These are phyloP conservation scores for Maniola hyperantus DNA, from an alignment of 2,888 invertebrate genomes.

Conservation along the genomic window DNA sequence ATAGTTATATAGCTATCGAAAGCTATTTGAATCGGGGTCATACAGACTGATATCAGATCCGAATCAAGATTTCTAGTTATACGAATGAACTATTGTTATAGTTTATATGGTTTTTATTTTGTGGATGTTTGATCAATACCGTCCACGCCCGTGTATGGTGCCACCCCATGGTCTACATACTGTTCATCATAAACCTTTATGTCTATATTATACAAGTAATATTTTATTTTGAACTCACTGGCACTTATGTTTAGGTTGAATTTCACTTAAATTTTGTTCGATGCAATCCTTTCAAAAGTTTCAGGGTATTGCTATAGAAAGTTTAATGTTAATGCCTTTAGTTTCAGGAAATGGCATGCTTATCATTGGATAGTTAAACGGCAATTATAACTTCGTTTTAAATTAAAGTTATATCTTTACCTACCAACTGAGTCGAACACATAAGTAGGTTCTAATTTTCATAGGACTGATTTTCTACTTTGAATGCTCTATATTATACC, in stretches of 20 bases:
- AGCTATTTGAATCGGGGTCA: no score
- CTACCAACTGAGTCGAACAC: no score
- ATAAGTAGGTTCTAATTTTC: no score
- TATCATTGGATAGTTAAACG: not conserved
- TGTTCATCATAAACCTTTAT: constrained; percentile 4
- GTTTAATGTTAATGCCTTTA: not conserved
- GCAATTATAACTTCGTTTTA: not conserved
- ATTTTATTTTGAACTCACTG: constrained; percentile 1
- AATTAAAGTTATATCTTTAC: no score
- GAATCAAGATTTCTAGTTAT: not conserved
- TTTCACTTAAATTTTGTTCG: not conserved
- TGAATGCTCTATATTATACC: no score
- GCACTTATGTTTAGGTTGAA: not conserved
- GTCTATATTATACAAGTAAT: not conserved
- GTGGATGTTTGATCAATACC: constrained; percentile 67
- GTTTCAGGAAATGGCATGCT: constrained; percentile 1
- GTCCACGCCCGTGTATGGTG: constrained; percentile 49
- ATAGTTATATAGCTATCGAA: no score
- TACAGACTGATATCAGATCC: not conserved
- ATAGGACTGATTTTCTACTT: not conserved
- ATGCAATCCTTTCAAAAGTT: not conserved
- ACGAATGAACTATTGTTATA: not conserved
- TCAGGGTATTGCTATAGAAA: not conserved
- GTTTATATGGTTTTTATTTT: constrained; percentile 39
- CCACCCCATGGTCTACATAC: constrained; percentile 45